Conservation (phyloP, 2,113 vertebrate genomes). For the Stegostoma tigrinum region DNA sequence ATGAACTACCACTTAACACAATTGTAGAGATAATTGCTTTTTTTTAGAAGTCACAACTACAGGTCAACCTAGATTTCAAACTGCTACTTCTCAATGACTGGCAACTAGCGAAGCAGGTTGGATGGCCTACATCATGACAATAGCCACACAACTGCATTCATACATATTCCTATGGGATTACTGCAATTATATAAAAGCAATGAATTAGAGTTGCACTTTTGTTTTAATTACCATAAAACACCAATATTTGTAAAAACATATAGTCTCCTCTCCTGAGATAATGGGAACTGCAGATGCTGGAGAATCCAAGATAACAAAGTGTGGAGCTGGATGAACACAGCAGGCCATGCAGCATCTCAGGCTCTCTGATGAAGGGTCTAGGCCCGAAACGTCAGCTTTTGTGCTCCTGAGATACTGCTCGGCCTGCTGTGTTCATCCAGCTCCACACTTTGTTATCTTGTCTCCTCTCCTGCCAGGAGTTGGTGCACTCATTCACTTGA, state of each 20-base stretch:
- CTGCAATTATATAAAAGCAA: background rate
- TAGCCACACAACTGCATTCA: background rate
- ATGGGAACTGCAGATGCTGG: too few relatives aligned
- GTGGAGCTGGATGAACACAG: too few relatives aligned
- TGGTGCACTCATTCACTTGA: background rate
- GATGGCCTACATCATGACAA: background rate
- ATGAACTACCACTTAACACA: background rate
- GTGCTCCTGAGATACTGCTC: too few relatives aligned
- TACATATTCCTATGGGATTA: background rate
- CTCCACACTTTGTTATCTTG: too few relatives aligned
- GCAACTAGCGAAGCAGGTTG: background rate
- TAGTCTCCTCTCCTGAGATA: background rate
- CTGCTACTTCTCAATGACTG: background rate
- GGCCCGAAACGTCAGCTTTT: too few relatives aligned
- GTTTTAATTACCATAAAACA: background rate
- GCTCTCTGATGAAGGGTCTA: too few relatives aligned
- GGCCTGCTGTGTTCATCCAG: too few relatives aligned
- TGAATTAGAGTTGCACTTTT: background rate
- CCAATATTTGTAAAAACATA: background rate
- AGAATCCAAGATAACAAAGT: too few relatives aligned
- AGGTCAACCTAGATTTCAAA: slow-evolving; percentile 22
- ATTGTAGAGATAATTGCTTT: background rate
- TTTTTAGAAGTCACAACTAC: background rate
- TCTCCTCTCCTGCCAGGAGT: background rate
- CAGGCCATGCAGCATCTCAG: too few relatives aligned